These are phyloP conservation scores for western clawed frog (Xenopus tropicalis) DNA, from an alignment of 2,113 vertebrate genomes.

Conservation along the genomic window DNA sequence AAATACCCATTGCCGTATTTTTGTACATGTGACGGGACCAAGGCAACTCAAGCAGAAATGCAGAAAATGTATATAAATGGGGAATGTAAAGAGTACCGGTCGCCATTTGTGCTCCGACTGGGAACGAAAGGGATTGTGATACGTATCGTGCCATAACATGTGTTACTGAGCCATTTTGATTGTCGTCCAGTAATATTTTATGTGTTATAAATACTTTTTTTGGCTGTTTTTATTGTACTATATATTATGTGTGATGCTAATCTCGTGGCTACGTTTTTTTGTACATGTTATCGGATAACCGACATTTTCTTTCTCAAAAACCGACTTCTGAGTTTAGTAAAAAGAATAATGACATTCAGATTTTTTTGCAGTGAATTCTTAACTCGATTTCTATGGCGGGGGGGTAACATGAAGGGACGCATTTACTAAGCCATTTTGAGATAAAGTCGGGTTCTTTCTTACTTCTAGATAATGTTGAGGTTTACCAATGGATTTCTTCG, in stretches of 20 bases:
- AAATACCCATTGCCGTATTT: too few relatives aligned
- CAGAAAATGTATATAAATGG: slow-evolving; percentile 40
- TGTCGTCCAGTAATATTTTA: neutral
- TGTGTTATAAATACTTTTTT: slow-evolving; percentile 2
- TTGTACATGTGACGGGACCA: neutral
- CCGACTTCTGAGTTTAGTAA: too few relatives aligned
- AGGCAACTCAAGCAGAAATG: slow-evolving; percentile 13
- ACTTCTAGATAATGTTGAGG: too few relatives aligned
- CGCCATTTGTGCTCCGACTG: too few relatives aligned
- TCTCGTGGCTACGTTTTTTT: neutral
- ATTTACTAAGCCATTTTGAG: too few relatives aligned
- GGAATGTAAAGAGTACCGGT: slow-evolving; percentile 11
- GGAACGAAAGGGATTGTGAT: slow-evolving; percentile 1
- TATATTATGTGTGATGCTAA: neutral
- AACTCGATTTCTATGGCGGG: too few relatives aligned
- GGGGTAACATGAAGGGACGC: too few relatives aligned
- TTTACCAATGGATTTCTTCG: too few relatives aligned
- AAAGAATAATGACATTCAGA: too few relatives aligned
- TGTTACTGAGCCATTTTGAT: slow-evolving; percentile 28
- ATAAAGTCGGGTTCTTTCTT: too few relatives aligned
- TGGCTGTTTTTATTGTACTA: neutral
- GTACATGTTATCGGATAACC: neutral
- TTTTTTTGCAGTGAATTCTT: too few relatives aligned
- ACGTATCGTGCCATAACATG: slow-evolving; percentile 14
- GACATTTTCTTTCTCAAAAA: too few relatives aligned